These are phyloP conservation scores for Ifrita kowaldi DNA, from an alignment of 2,113 vertebrate species.

Conservation along the genomic window DNA sequence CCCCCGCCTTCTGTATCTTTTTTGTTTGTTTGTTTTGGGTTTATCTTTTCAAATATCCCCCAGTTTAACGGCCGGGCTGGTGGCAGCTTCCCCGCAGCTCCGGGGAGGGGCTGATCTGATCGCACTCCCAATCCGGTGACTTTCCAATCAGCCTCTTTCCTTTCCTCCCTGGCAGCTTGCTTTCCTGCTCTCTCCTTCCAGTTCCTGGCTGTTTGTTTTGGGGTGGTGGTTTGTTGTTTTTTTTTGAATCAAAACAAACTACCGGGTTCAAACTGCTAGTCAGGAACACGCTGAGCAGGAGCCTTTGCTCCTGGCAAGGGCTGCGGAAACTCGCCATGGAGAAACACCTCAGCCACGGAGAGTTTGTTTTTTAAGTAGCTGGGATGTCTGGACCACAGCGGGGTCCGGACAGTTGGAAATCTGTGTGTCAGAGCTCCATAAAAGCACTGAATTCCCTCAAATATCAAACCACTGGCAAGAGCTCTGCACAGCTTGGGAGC, in stretches of 20 bases:
- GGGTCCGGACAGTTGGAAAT: not conserved
- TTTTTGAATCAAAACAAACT: conserved; percentile 54
- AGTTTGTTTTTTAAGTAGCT: not conserved
- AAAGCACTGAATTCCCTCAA: not conserved
- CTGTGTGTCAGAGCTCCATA: not conserved
- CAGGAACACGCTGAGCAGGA: not conserved
- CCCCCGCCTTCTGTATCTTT: not conserved
- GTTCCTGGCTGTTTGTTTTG: not conserved
- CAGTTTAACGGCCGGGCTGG: not conserved
- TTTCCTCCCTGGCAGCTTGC: not conserved
- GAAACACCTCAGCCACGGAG: not conserved
- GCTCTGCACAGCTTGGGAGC: not conserved
- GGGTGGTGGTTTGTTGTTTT: not conserved
- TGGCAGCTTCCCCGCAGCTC: not conserved
- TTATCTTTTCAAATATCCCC: conserved; percentile 16
- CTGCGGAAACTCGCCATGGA: not conserved
- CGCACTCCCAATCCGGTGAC: not conserved
- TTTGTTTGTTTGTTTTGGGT: not conserved
- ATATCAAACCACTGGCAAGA: not conserved
- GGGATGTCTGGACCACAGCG: not conserved
- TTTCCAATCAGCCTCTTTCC: not conserved
- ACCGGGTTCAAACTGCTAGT: not conserved
- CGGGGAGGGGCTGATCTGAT: not conserved
- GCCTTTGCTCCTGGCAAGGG: not conserved
- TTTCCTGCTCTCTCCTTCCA: not conserved